Base-by-base conservation (phyloP, 1,140 invertebrate genomes). In the Helicoverpa armigera region DNA sequence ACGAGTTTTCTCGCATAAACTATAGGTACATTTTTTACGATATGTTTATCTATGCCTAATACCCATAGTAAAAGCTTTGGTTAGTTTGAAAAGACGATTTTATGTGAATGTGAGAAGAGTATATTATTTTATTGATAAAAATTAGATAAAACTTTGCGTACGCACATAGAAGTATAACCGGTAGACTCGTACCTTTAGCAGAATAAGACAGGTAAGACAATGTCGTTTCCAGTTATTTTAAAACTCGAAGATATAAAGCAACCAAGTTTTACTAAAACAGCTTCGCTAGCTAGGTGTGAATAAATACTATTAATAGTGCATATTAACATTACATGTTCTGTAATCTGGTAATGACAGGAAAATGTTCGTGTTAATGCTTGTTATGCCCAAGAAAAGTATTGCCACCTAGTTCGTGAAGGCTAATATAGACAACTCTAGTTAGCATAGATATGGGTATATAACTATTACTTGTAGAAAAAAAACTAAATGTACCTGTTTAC, bases 291-390 rank as follows among this genome's bases (percentile, higher is more conserved):
- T 51, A 70, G 67, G 48, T 70, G 67, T 51, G 48, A 70, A 70
- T 70, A 53, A 70, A 51, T 23, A 48, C 35, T 67, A 70, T 53
- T 53, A 70, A 70, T 70, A 31, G 13, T 12, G 10, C 23, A 31
- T 69, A 51, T 53, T 70, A 29, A 53, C 13, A 43, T 70, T 70
- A 70, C 67, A 53, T 53, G 67, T 53, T 70, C 5, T 31, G 12
- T 70, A 70, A 70, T 70, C 67, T 53, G 11, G 67, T 70, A 70
- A 70, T 51, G 67, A 53, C 50, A 70, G 67, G 63, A 67, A 48
- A 67, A 67, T 35, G 11, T 48, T 29, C 1, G 67, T 29, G 35
- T 48, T 67, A 67, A 65, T 35, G 31, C 14, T n/a, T 63, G 61
- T 63, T 35, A 35, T 35, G 35, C 35, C 31, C 12, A 43, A 23